These are phyloP conservation scores for Allolobophora icterica DNA, from an alignment of 2,888 invertebrate species.

Conservation along the genomic window DNA sequence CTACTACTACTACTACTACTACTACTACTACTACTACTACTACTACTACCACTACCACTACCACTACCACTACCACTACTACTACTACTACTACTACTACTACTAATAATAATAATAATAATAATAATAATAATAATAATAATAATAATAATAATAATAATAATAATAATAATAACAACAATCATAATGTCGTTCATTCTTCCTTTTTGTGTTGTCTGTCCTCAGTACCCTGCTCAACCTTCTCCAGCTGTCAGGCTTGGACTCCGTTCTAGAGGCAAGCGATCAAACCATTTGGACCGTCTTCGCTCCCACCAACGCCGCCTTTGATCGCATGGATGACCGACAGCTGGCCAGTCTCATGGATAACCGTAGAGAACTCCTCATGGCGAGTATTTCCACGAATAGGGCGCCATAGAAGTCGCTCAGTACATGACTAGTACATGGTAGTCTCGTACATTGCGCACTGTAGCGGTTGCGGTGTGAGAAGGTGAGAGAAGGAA, in stretches of 20 bases:
- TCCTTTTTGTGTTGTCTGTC: conserved; percentile 1
- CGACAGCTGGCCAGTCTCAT: conserved; percentile 56
- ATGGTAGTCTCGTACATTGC: background rate
- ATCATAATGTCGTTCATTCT: background rate
- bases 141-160: too few relatives aligned
- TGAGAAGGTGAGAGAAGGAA: background rate
- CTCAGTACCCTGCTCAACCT: conserved; percentile 53
- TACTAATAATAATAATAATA: too few relatives aligned
- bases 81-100: too few relatives aligned
- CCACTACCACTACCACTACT: too few relatives aligned
- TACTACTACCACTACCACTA: too few relatives aligned
- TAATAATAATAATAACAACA: background rate
- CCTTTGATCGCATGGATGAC: conserved; percentile 55
- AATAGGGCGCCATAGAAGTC: background rate
- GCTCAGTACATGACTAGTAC: background rate
- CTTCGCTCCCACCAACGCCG: conserved; percentile 59
- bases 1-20: too few relatives aligned
- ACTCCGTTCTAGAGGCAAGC: conserved; percentile 46
- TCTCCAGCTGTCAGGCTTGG: conserved; percentile 52
- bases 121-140: too few relatives aligned
- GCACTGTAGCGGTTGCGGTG: background rate
- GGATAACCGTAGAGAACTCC: conserved; percentile 57
- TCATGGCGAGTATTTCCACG: conserved; percentile 55
- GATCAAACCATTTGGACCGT: conserved; percentile 52
- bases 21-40: too few relatives aligned